Base-by-base conservation (phyloP, 2,888 invertebrate species). In the Drosophila falleni region DNA sequence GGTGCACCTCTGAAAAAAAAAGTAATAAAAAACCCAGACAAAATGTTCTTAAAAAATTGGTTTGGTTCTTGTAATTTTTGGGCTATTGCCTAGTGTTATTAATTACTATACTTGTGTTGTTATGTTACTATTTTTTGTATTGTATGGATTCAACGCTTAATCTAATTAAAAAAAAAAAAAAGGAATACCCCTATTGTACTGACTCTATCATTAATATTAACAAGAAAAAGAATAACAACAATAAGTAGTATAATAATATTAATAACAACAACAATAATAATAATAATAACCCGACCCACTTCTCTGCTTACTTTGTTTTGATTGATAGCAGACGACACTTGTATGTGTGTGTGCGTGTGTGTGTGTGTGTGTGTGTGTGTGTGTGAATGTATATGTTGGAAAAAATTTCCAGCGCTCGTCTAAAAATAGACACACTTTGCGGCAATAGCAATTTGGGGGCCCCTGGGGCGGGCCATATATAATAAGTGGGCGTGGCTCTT, bases 361-460 rank as follows among this genome's bases (percentile, higher is more conserved):
- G 29, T 50, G 26, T 39, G 61, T 73, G 44, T 47, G 39, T 53
- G 29, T 50, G 26, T 39, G 29, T 65, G 29, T 26, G n/a, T 51
- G 35, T 51, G 55, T 44, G 44, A 55, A 46, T 66, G 50, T 59
- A 9, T 80, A 75, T 66, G 62, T 74, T 46, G 62, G 75, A 71
- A 80, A 78, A 89, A 87, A 87, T 87, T 89, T 84, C 87, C 89
- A 87, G 84, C 86, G 83, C 83, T 62, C 78, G 75, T 88, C 83
- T 84, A 84, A 78, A 84, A 88, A 84, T 84, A 84, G 83, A 78
- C 64, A 61, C 71, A 82, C 83, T 86, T 80, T 77, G 60, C 62
- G 62, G 81, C 81, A 80, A 72, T 55, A 69, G 51, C 73, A 81
- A 79, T 83, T 82, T 77, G 74, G 80, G 62, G 64, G 75, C 75